Percentiles rank a stretch among this genome's conserved stretches.
These are phyloP conservation scores for Doris montereyensis DNA, from an alignment of 2,888 invertebrate genomes.

Conservation along the genomic window DNA sequence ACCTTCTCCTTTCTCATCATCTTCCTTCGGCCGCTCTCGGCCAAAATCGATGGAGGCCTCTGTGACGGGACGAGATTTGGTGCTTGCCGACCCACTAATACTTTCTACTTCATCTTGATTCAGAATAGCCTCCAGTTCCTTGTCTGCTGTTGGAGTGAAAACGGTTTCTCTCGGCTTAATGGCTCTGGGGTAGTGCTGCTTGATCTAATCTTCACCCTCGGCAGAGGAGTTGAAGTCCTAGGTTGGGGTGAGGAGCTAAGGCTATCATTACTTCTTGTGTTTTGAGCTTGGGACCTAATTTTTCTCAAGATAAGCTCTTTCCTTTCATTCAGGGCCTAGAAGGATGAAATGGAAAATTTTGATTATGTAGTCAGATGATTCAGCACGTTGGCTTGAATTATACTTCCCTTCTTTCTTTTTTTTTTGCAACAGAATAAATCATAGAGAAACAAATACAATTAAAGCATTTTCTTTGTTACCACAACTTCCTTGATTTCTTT, in stretches of 20 bases:
- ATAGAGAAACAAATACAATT: too few species aligned
- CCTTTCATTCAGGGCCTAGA: slow-evolving; percentile 32
- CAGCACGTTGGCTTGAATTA: too few species aligned
- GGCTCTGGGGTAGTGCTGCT: slow-evolving; percentile 49
- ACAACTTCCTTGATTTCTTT: too few species aligned
- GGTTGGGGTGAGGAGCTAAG: slow-evolving; percentile 29
- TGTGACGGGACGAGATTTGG: slow-evolving; percentile 40
- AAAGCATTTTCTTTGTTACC: too few species aligned
- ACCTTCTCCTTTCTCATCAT: not conserved
- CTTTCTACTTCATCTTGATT: slow-evolving; percentile 43
- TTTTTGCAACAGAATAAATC: too few species aligned
- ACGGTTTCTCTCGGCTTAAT: slow-evolving; percentile 49
- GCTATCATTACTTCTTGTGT: not conserved
- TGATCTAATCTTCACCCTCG: slow-evolving; percentile 1
- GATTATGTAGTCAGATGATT: too few species aligned
- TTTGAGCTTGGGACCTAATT: slow-evolving; percentile 27
- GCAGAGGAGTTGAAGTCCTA: slow-evolving; percentile 21
- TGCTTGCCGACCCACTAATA: slow-evolving; percentile 16
- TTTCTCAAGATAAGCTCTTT: slow-evolving; percentile 11
- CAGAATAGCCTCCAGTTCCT: slow-evolving; percentile 61
- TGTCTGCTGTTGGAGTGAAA: slow-evolving; percentile 60
- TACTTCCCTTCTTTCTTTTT: too few species aligned
- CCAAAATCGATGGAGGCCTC: slow-evolving; percentile 21
- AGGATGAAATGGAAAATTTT: not conserved
- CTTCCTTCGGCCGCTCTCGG: not conserved